Base-by-base conservation (phyloP, 2,113 vertebrate species). In the Ursus arctos region DNA sequence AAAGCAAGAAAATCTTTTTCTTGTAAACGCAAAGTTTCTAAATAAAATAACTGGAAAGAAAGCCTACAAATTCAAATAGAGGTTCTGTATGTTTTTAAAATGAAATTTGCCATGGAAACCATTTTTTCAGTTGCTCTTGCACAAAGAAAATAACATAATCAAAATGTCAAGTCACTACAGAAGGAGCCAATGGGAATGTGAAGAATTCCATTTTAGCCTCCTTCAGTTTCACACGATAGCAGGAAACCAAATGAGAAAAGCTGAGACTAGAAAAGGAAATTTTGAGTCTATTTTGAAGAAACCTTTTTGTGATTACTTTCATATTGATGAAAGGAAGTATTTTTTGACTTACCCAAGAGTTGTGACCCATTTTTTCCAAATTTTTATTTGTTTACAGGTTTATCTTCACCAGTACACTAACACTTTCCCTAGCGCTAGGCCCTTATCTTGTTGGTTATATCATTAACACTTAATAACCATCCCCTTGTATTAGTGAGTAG, bases 21-120 rank as follows among this genome's bases (percentile, higher is more conserved):
- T 22, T 31, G 4, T 18, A 59, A 93, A 33, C 26, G 76, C 65
- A 53, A 80, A 14, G 1, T 5, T 67, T 7, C 24, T 77, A 69
- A 88, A 63, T 86, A 86, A 90, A 81, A 67, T 80, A 89, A 61
- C 77, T 84, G 22, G 28, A 82, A 74, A 57, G 53, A 77, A 86
- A 26, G 10, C 22, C 69, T 72, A 22, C 11, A 84, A 92, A 80
- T 26, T 88, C 76, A 65, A 96, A 76, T 7, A 65, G n/a, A 43
- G 1, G 9, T 43, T 74, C 14, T 53, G 55, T 51, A 61, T 83
- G 36, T 31, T 84, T 94, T 89, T 67, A 59, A 97, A 89, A 49
- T 63, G n/a, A 89, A 81, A 85, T 89, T 91, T 85, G 26, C 40
- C 61, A 40, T 19, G 28, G 14, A 88, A 84, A 89, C 16, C 36